Evolutionary conservation across 2,888 invertebrate genomes (phyloP).

Genomic region (Cenopis cana): DNA sequence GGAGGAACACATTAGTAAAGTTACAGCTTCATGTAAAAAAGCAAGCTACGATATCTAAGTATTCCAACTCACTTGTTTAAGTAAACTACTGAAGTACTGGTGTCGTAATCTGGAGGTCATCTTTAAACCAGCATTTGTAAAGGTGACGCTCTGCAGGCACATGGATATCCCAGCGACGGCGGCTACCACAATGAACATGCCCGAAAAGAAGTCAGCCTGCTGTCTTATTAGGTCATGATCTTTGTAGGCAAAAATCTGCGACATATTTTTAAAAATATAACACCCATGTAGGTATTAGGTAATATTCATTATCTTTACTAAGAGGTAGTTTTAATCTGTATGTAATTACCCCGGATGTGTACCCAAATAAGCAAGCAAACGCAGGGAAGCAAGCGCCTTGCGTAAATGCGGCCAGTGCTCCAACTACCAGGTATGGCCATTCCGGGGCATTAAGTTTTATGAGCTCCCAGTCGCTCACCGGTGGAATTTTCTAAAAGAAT

Average conservation of each 20-base stretch:
- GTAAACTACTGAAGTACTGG: slow-evolving; percentile 79
- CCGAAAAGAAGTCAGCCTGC: slow-evolving; percentile 86
- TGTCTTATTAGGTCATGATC: slow-evolving; percentile 83
- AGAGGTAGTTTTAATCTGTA: background rate
- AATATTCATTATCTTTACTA: too few relatives aligned
- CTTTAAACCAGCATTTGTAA: slow-evolving; percentile 90
- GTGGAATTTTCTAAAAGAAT: slow-evolving; percentile 59
- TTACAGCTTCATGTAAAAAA: background rate
- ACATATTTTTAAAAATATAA: slow-evolving; percentile 44
- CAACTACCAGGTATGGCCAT: slow-evolving; percentile 86
- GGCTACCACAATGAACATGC: slow-evolving; percentile 88
- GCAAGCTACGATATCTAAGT: background rate
- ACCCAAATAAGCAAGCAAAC: slow-evolving; percentile 89
- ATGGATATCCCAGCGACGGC: slow-evolving; percentile 87
- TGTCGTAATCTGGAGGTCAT: slow-evolving; percentile 88
- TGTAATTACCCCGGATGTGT: slow-evolving; percentile 84
- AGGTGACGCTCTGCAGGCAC: slow-evolving; percentile 89
- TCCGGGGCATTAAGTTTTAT: slow-evolving; percentile 87
- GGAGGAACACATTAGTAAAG: slow-evolving; percentile 4
- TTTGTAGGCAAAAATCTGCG: slow-evolving; percentile 85
- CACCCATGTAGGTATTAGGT: too few relatives aligned
- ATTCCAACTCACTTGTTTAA: slow-evolving; percentile 76
- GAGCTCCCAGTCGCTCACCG: slow-evolving; percentile 79
- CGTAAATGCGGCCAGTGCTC: slow-evolving; percentile 86
- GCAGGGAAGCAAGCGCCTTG: slow-evolving; percentile 88